Percentiles rank a stretch among this genome's conserved stretches.
Evolutionary conservation across 2,797 vertebrate species (phyloP).

Genomic region (Cygnus olor): DNA sequence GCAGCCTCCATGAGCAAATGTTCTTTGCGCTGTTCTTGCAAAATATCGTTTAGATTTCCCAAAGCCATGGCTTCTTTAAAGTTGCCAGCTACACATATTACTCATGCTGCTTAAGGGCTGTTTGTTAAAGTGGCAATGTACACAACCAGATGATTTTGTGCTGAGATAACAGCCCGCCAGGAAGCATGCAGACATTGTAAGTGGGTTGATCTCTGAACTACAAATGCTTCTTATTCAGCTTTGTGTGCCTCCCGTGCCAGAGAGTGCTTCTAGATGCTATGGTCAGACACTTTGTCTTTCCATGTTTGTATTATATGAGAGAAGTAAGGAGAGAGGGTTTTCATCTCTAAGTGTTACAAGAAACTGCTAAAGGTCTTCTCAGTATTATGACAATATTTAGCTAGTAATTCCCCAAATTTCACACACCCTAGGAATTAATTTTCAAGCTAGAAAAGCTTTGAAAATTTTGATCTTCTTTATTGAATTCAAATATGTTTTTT

Average conservation of each 20-base stretch:
- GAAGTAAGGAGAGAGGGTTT: not conserved
- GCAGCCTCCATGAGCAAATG: not conserved
- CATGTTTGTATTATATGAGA: not conserved
- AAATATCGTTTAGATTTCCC: conserved; percentile 27
- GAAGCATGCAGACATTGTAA: not conserved
- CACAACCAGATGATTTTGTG: conserved; percentile 49
- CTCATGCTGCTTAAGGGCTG: conserved; percentile 28
- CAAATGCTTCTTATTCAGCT: conserved; percentile 14
- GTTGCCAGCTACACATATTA: not conserved
- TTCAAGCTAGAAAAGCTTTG: not conserved
- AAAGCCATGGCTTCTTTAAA: conserved; percentile 36
- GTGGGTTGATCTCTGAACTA: conserved; percentile 34
- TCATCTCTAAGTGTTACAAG: not conserved
- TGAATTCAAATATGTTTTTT: not conserved
- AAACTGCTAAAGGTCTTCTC: not conserved
- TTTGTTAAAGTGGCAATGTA: conserved; percentile 38
- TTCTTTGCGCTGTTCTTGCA: not conserved
- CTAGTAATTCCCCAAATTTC: not conserved
- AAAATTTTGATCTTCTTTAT: not conserved
- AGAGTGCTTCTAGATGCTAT: not conserved
- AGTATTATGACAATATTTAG: not conserved
- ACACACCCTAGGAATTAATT: not conserved
- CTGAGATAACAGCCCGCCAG: conserved; percentile 27
- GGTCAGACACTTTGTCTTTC: not conserved
- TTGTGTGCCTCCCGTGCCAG: not conserved